phyloP scores from a whole-genome alignment of 2,797 vertebrate genomes.

The Alfaro cultratus region DNA sequence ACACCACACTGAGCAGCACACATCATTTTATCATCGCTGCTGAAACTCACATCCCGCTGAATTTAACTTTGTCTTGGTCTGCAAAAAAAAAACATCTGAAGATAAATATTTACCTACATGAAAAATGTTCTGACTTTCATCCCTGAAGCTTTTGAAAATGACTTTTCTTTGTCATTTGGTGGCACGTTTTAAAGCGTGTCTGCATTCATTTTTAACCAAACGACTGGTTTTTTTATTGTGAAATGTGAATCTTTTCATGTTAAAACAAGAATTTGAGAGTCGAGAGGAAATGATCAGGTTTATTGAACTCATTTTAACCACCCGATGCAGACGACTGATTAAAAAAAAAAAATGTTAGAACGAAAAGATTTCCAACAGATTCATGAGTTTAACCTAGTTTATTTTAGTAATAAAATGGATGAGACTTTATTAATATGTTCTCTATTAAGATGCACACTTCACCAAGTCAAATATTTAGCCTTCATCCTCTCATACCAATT shows the following conservation, averaged over 20 bases:
- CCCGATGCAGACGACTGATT: background rate
- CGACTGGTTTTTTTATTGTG: background rate
- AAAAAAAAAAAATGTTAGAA: background rate
- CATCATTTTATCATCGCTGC: constrained; percentile 38
- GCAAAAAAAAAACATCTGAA: constrained; percentile 7
- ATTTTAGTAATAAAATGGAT: background rate
- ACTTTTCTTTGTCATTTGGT: background rate
- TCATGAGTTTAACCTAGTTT: background rate
- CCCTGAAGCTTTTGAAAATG: background rate
- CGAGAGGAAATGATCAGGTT: background rate
- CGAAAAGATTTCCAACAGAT: background rate
- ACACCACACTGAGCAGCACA: constrained; percentile 24
- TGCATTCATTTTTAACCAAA: background rate
- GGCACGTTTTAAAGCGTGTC: background rate
- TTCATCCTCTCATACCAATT: background rate
- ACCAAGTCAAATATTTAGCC: background rate
- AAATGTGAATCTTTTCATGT: background rate
- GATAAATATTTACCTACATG: background rate
- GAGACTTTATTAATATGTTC: background rate
- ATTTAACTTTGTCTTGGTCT: background rate
- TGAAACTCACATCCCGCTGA: constrained; percentile 14
- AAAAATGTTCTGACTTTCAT: background rate
- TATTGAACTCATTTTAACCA: background rate
- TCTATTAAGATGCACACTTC: background rate
- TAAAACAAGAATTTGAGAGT: background rate